phyloP scores from a whole-genome alignment of 1,140 invertebrate species.

The Meloidogyne chitwoodi region DNA sequence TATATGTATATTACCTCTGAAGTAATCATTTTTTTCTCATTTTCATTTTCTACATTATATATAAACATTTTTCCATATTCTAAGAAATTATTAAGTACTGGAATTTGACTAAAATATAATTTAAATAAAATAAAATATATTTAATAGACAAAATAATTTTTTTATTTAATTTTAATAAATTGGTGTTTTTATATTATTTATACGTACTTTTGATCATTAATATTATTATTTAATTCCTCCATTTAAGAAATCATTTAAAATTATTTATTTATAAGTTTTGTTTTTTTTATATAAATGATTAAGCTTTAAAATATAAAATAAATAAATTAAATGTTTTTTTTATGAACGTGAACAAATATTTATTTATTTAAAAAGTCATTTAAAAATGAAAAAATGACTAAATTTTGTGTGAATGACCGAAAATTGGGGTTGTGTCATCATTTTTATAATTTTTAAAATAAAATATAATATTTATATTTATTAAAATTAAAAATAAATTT shows the following conservation, averaged over 20 bases:
- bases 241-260: too few species aligned
- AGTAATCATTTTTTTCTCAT: background rate
- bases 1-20: background rate
- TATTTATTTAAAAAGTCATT: background rate
- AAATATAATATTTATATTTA: too few species aligned
- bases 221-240: background rate
- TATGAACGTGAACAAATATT: background rate
- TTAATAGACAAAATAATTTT: background rate
- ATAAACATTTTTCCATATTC: background rate
- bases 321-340: background rate
- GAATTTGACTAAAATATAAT: conserved; percentile 10
- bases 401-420: too few species aligned
- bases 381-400: too few species aligned
- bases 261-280: too few species aligned
- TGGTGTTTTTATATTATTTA: too few species aligned
- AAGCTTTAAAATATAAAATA: background rate
- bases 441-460: too few species aligned
- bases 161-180: too few species aligned
- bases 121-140: background rate
- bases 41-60: background rate
- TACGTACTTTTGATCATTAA: background rate
- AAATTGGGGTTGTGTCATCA: too few species aligned
- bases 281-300: background rate
- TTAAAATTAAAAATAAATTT: too few species aligned
- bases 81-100: background rate